Evolutionary conservation across 2,797 vertebrate genomes (phyloP).

Genomic region (Enteromius unitaeniatus): DNA sequence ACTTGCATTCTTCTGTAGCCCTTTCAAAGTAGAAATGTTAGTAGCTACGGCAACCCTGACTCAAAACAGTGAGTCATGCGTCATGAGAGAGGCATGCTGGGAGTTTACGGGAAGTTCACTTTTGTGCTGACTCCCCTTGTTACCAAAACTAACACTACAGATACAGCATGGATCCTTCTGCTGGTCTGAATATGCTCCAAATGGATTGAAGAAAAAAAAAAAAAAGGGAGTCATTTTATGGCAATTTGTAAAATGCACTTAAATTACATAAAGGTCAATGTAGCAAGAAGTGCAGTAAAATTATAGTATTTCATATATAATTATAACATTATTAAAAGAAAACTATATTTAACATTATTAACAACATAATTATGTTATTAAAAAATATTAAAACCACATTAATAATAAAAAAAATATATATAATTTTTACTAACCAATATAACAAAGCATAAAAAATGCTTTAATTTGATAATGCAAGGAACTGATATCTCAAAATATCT

Average conservation of each 20-base stretch:
- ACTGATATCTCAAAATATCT: too few species aligned
- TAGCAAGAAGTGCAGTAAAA: not conserved
- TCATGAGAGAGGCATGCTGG: slow-evolving; percentile 70
- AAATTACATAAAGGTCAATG: not conserved
- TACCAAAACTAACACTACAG: not conserved
- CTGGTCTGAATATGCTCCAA: not conserved
- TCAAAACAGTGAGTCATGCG: slow-evolving; percentile 77
- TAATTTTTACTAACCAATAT: not conserved
- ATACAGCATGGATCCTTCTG: not conserved
- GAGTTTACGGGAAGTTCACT: slow-evolving; percentile 66
- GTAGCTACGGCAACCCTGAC: slow-evolving; percentile 71
- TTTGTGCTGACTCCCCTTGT: slow-evolving; percentile 38
- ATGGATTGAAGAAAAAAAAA: not conserved
- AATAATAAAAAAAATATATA: too few species aligned
- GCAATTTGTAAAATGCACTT: not conserved
- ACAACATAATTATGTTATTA: not conserved
- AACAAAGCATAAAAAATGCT: too few species aligned
- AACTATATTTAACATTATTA: too few species aligned
- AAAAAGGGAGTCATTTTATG: not conserved
- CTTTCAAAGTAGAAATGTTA: slow-evolving; percentile 57
- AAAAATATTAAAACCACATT: too few species aligned
- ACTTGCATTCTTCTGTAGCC: slow-evolving; percentile 44
- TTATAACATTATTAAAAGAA: not conserved
- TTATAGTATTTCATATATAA: not conserved
- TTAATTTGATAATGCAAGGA: too few species aligned